Evolutionary conservation across 2,888 invertebrate genomes (phyloP).

Genomic region (Andricus curvator): DNA sequence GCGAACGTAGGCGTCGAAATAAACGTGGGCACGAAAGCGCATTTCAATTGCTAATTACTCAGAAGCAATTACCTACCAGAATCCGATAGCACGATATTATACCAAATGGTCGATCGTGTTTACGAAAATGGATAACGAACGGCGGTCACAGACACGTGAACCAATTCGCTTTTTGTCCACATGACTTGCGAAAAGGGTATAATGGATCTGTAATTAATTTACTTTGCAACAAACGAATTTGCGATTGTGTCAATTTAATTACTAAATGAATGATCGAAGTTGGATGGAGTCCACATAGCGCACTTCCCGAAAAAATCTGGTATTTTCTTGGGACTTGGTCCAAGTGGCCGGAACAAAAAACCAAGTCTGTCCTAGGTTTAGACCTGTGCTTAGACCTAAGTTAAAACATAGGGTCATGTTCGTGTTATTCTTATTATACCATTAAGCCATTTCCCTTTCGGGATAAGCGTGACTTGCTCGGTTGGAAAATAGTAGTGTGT

Average conservation of each 20-base stretch:
- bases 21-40: constrained; percentile 50
- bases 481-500: too few species aligned
- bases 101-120: constrained; percentile 28
- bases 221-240: background rate
- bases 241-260: background rate
- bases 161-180: background rate
- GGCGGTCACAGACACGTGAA: background rate
- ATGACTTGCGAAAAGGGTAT: background rate
- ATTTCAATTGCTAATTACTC: constrained; percentile 54
- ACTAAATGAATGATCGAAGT: background rate
- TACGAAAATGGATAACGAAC: constrained; percentile 28
- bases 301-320: too few species aligned
- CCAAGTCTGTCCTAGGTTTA: too few species aligned
- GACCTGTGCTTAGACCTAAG: too few species aligned
- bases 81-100: constrained; percentile 28
- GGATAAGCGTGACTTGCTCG: too few species aligned
- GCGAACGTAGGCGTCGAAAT: constrained; percentile 26
- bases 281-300: too few species aligned
- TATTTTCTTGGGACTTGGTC: too few species aligned
- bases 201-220: background rate
- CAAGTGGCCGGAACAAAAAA: too few species aligned
- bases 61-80: constrained; percentile 38
- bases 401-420: too few species aligned
- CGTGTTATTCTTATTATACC: too few species aligned
- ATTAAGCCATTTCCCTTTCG: too few species aligned